Evolutionary conservation across 2,888 invertebrate species (phyloP).

Genomic region (Thecophora atra): DNA sequence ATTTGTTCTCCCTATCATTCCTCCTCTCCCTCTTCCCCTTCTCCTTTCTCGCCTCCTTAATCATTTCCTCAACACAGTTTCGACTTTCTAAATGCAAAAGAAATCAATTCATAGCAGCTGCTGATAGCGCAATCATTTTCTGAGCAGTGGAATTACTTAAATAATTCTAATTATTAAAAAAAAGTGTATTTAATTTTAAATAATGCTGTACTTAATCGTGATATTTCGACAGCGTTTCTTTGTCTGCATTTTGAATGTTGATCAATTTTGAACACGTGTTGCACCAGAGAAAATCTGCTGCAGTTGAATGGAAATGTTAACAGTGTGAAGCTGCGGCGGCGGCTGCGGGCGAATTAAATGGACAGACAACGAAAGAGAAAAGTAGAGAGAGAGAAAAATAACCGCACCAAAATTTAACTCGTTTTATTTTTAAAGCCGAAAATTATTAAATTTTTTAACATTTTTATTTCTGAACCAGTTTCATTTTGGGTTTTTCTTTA

Average conservation of each 20-base stretch:
- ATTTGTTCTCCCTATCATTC: constrained; percentile 11
- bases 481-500: too few relatives aligned
- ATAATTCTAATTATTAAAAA: neutral
- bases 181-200: too few relatives aligned
- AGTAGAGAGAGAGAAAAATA: neutral
- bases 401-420: neutral
- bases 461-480: neutral
- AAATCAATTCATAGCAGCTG: neutral
- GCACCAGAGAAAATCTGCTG: too few relatives aligned
- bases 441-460: neutral
- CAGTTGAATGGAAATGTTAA: too few relatives aligned
- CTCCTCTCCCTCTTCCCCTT: too few relatives aligned
- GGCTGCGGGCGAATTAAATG: too few relatives aligned
- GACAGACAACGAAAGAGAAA: too few relatives aligned
- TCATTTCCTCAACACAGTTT: too few relatives aligned
- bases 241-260: neutral
- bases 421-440: neutral
- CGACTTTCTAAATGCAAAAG: constrained; percentile 10
- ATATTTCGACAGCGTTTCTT: neutral
- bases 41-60: neutral
- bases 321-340: too few relatives aligned
- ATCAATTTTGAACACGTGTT: neutral
- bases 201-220: too few relatives aligned
- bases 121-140: neutral
- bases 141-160: neutral